Base-by-base conservation (phyloP, 2,797 vertebrate species). In the Catamblyrhynchus diadema region DNA sequence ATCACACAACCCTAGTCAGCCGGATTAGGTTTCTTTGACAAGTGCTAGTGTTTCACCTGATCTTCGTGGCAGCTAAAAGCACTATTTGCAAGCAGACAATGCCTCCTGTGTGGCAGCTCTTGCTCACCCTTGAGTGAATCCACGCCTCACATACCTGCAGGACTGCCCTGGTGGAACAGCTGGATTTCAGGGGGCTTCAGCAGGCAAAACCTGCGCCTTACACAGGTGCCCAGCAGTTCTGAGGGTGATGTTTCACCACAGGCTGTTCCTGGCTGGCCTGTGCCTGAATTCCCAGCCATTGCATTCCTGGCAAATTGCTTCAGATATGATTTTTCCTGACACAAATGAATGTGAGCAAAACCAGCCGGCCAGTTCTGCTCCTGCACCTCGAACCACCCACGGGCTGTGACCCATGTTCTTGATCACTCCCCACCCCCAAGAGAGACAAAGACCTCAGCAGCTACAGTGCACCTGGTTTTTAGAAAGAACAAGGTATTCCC, bases 1-100 rank as follows among this genome's bases (percentile, higher is more conserved):
- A 60, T 53, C 90, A 85, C 60, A 64, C 33, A 82, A 60, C 13
- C 57, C n/a, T 1, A 64, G 71, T 24, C 56, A 77, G 12, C 17
- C 25, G 50, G 70, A 86, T 88, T 56, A 88, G 48, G 48, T 92
- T 95, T 92, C 83, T 73, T 82, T 64, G 84, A 74, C 30, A 81
- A 65, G 47, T 69, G 32, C 44, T 85, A 30, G 50, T 17, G 21
- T 60, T 92, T 60, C 73, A 86, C 39, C 56, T 73, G 77, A 78
- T 66, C 77, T 83, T 12, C 4, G 18, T 56, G 33, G 44, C 61
- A 83, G 37, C 70, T 67, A 88, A 81, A 88, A 84, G 54, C 72
- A 78, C 22, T 61, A 2, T 33, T 57, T 81, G 69, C 50, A 90
- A 81, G 44, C 5, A 39, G 35, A 95, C 92, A 95, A 85, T 82